Base-by-base conservation (phyloP, 1,140 invertebrate genomes). In the Argopecten irradians region DNA sequence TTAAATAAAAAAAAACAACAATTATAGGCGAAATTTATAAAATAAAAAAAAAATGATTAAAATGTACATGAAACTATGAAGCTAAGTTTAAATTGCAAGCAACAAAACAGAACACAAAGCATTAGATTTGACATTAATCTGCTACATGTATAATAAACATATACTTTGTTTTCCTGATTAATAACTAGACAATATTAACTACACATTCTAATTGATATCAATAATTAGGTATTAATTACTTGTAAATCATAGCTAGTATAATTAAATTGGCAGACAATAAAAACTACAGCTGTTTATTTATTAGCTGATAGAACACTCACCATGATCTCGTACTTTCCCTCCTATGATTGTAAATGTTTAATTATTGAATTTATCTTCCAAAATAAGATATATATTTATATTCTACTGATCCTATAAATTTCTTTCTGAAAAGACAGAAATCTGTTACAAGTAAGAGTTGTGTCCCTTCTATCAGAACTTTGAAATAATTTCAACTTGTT, bases 261-360 rank as follows among this genome's bases (percentile, higher is more conserved):
- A n/a, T n/a, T n/a, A n/a, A 28, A 28, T 71, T 71, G 55, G 55
- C 55, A 28, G 55, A n/a, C 1, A 71, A 71, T 71, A 46, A 11
- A 46, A 11, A 46, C 55, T 71, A 71, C 55, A 71, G 55, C 55
- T n/a, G n/a, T 28, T n/a, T 11, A 28, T 22, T 3, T 71, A 71
- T 71, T 71, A 71, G 16, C 16, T n/a, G n/a, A 28, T 11, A 71
- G n/a, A 71, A 71, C 22, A 89, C 88, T 89, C 82, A 89, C 88
- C 88, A 71, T 85, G 84, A 41, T 89, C 88, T 34, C 71, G 88
- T 35, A 89, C 85, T 86, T 86, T 89, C 83, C 86, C 36, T 28
- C 43, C 88, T 89, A 86, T 34, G 43, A 71, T 86, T 86, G 41
- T 34, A 86, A 71, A 71, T 28, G 7, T 22, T 71, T 71, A 71